A percentile compares a stretch with the other conserved stretches of the same genome.
These are phyloP conservation scores for Botia almorhae DNA, from an alignment of 2,797 vertebrate species.

Conservation along the genomic window DNA sequence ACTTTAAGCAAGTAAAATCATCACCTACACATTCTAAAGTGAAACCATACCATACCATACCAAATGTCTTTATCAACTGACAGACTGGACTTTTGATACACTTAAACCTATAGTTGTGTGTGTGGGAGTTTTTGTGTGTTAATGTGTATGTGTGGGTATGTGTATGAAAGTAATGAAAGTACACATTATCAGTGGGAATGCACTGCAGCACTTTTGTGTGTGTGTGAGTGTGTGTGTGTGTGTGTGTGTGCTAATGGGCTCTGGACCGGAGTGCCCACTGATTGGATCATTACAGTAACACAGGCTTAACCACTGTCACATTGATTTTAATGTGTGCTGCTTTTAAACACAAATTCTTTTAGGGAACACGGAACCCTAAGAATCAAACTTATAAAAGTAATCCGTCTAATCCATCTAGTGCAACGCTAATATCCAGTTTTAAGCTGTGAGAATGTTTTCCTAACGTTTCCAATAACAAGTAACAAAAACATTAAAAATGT, in stretches of 20 bases:
- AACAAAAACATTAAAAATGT: too few species aligned
- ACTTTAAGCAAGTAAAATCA: too few species aligned
- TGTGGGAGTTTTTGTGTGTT: neutral
- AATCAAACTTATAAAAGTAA: neutral
- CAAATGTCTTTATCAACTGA: too few species aligned
- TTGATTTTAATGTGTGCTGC: slow-evolving; percentile 58
- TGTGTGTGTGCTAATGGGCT: slow-evolving; percentile 47
- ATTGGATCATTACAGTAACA: slow-evolving; percentile 57
- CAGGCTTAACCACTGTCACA: slow-evolving; percentile 48
- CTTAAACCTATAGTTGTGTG: too few species aligned
- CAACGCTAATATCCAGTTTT: neutral
- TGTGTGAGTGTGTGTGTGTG: too few species aligned
- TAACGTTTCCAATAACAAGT: too few species aligned
- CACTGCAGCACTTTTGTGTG: slow-evolving; percentile 18
- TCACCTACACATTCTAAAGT: too few species aligned
- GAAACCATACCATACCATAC: too few species aligned
- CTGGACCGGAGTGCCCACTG: slow-evolving; percentile 60
- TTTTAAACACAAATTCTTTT: slow-evolving; percentile 19
- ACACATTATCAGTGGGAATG: slow-evolving; percentile 8
- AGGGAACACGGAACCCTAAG: slow-evolving; percentile 14
- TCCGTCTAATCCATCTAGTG: neutral
- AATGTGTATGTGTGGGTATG: neutral
- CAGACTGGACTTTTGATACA: too few species aligned
- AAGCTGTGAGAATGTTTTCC: too few species aligned
- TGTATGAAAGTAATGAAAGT: slow-evolving; percentile 17